Conservation (phyloP, 2,797 vertebrate genomes). For the Hippocampus kuda region DNA sequence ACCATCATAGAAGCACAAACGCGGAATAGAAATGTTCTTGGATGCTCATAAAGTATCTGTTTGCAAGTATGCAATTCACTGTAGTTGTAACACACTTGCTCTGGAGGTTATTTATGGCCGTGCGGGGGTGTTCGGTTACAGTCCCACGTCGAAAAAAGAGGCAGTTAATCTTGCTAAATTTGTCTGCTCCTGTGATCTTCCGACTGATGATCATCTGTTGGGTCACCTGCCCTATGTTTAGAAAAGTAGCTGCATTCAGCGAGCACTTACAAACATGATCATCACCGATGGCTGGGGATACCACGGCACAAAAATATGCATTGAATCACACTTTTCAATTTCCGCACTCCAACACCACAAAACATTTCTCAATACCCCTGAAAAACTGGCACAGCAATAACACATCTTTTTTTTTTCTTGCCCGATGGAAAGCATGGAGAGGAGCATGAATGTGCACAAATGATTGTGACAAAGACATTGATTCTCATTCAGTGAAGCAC, state of each 20-base stretch:
- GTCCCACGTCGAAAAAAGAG: conserved; percentile 3
- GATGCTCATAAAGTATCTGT: not conserved
- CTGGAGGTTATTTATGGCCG: not conserved
- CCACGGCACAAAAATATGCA: not conserved
- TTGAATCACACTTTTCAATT: not conserved
- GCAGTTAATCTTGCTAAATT: not conserved
- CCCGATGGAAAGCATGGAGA: too few relatives aligned
- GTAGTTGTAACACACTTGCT: not conserved
- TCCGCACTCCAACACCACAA: too few relatives aligned
- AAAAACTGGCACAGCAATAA: too few relatives aligned
- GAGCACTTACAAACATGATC: not conserved
- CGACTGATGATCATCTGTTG: conserved; percentile 9
- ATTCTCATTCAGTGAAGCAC: too few relatives aligned
- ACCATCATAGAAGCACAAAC: not conserved
- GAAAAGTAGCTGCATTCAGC: not conserved
- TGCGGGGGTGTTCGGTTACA: not conserved
- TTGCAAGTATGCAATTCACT: not conserved
- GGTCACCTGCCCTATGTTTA: not conserved
- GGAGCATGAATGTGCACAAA: too few relatives aligned
- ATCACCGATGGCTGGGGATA: not conserved
- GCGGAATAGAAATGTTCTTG: not conserved
- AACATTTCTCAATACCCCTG: too few relatives aligned
- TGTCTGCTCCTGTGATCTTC: not conserved
- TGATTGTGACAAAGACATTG: too few relatives aligned
- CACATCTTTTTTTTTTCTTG: too few relatives aligned